phyloP scores from a whole-genome alignment of 2,113 vertebrate species.

The Sinocyclocheilus anshuiensis region DNA sequence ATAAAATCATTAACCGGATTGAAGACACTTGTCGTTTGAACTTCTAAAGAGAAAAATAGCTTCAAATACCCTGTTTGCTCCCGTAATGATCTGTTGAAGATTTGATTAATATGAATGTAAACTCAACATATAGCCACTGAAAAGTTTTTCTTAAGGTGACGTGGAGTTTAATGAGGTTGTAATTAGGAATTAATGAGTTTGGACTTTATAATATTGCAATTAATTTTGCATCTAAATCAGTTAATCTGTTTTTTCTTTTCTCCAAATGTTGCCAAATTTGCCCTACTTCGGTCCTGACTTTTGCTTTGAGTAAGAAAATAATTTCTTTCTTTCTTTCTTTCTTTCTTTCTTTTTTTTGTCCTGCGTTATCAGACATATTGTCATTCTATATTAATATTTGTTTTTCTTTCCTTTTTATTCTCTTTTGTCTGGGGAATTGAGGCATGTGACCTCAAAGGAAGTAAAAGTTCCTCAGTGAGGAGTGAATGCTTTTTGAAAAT shows the following conservation, averaged over 20 bases:
- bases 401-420: background rate
- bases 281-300: background rate
- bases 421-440: constrained; percentile 40
- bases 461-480: constrained; percentile 32
- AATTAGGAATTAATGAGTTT: background rate
- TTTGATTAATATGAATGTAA: background rate
- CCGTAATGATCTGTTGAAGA: background rate
- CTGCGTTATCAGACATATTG: background rate
- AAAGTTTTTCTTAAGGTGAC: background rate
- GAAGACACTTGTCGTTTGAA: background rate
- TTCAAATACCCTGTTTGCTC: background rate
- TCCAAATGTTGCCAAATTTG: background rate
- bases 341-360: no score
- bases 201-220: background rate
- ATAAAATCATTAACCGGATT: background rate
- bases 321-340: no score
- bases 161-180: background rate
- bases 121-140: background rate
- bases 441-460: constrained; percentile 61
- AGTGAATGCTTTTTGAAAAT: background rate
- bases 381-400: background rate
- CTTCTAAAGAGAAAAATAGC: no score
- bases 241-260: background rate
- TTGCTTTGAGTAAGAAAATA: background rate
- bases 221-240: background rate